Conservation (phyloP, 2,113 vertebrate genomes). For the Nothocercus julius region DNA sequence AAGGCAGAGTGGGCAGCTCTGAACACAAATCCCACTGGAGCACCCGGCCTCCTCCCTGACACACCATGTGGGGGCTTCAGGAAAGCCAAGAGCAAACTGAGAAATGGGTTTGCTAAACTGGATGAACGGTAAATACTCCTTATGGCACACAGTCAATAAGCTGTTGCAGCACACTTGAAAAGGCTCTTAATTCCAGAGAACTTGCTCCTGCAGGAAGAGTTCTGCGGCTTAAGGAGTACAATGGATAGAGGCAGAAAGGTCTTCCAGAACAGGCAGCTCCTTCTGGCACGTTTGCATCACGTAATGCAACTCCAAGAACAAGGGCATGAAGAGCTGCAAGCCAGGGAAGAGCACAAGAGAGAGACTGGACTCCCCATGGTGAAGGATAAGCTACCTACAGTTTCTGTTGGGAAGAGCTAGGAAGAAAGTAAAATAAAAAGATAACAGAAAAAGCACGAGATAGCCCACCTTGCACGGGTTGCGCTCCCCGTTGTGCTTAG, state of each 20-base stretch:
- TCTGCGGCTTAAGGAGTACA: rapidly evolving
- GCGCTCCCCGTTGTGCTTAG: not conserved
- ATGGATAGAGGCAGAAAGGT: rapidly evolving
- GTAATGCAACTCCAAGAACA: rapidly evolving
- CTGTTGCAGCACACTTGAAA: not conserved
- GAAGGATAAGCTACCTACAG: not conserved
- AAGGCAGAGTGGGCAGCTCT: rapidly evolving
- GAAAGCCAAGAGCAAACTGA: not conserved
- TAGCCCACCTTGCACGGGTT: rapidly evolving
- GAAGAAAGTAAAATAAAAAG: not conserved
- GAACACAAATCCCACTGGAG: not conserved
- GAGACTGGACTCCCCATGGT: rapidly evolving
- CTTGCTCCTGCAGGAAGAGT: not conserved
- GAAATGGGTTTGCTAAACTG: not conserved
- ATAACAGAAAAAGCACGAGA: rapidly evolving
- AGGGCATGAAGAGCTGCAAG: not conserved
- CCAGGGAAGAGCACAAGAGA: not conserved
- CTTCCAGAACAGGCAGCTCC: rapidly evolving
- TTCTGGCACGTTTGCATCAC: rapidly evolving
- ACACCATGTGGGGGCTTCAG: rapidly evolving
- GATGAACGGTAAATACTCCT: rapidly evolving
- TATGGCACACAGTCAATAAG: not conserved
- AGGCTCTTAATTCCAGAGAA: not conserved
- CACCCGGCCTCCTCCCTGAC: rapidly evolving
- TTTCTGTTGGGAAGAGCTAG: not conserved